A percentile compares a stretch with the other conserved stretches of the same genome.
Conservation (phyloP, 2,888 invertebrate species). For the Dinocampus coccinellae region DNA sequence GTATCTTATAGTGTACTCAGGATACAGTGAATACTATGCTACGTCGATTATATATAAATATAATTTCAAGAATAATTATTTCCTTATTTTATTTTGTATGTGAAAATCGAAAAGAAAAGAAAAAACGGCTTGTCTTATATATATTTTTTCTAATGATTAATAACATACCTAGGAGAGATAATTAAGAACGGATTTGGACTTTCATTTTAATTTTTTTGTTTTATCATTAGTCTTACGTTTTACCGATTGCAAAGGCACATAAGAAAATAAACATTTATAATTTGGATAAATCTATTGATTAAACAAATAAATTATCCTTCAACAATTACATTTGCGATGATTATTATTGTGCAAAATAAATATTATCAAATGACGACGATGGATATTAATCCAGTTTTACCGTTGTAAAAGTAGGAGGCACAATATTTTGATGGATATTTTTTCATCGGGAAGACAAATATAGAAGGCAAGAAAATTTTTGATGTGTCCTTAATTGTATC, state of each 20-base stretch:
- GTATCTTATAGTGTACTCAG: slow-evolving; percentile 63
- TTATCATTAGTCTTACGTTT: background rate
- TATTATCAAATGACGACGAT: background rate
- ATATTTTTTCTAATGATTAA: slow-evolving; percentile 47
- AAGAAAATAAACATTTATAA: background rate
- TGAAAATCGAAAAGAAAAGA: slow-evolving; percentile 53
- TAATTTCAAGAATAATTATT: slow-evolving; percentile 52
- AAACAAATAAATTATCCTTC: background rate
- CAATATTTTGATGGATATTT: background rate
- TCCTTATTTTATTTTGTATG: slow-evolving; percentile 49
- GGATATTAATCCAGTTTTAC: background rate
- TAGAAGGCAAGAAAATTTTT: slow-evolving; percentile 17
- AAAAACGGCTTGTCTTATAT: slow-evolving; percentile 50
- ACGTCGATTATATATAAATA: slow-evolving; percentile 51
- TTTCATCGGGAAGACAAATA: slow-evolving; percentile 17
- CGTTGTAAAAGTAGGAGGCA: slow-evolving; percentile 14
- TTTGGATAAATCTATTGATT: background rate
- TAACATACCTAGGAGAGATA: slow-evolving; percentile 55
- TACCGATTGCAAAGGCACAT: background rate
- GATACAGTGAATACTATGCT: slow-evolving; percentile 65
- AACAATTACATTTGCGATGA: slow-evolving; percentile 5
- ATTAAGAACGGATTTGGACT: slow-evolving; percentile 7
- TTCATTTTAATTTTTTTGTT: background rate
- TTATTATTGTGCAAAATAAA: background rate
- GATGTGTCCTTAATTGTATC: background rate